Base-by-base conservation (phyloP, 1,140 invertebrate species). In the Leptonema lineaticorne region DNA sequence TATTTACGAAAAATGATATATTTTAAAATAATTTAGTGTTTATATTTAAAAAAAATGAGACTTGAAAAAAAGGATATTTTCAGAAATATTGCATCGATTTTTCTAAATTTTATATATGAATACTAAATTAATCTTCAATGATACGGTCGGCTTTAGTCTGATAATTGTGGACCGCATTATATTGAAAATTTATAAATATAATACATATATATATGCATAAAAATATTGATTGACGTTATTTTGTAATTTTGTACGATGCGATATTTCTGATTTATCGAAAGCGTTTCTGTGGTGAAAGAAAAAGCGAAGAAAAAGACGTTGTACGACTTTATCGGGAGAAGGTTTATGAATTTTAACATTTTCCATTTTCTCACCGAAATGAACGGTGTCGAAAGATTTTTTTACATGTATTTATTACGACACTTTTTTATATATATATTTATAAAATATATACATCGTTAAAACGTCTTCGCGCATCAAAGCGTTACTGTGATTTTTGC, bases 401-500 rank as follows among this genome's bases (percentile, higher is more conserved):
- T n/a, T n/a, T n/a, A n/a, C n/a, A n/a, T n/a, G n/a, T n/a, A n/a
- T n/a, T n/a, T n/a, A n/a, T n/a, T n/a, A n/a, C n/a, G n/a, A n/a
- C n/a, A n/a, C n/a, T n/a, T n/a, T n/a, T n/a, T n/a, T n/a, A n/a
- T n/a, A n/a, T n/a, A n/a, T n/a, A n/a, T n/a, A n/a, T n/a, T n/a
- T n/a, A n/a, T n/a, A n/a, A 33, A 33, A 6, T 11, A 33, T 11
- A 11, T 45, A 16, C 18, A 22, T 63, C 48, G 27, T 41, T 63
- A 45, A n/a, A 60, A 37, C 69, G 71, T 68, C 71, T 73, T 65
- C 50, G 71, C 69, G 65, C 71, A 73, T 73, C 71, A 73, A 73
- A 73, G 71, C 71, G 67, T 56, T 33, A 28, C 71, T 73, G 71
- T 73, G 71, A 73, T 73, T 63, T 53, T 64, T 69, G 71, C 71